Conservation (phyloP, 2,888 invertebrate genomes). For the Gerris lacustris region DNA sequence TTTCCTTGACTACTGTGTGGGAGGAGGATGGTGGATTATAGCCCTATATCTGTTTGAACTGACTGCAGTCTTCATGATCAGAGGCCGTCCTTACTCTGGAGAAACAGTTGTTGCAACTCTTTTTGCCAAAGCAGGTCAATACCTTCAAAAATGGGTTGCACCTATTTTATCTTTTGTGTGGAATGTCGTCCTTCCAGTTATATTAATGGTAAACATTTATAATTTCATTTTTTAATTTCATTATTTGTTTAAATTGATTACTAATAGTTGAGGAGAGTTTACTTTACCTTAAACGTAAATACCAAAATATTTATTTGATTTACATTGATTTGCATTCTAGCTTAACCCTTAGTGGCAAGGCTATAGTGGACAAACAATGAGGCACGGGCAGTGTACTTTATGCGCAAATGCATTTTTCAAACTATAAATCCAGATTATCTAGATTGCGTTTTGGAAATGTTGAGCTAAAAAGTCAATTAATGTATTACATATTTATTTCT, state of each 20-base stretch:
- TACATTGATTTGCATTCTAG: slow-evolving; percentile 12
- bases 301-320: slow-evolving; percentile 23
- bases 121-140: slow-evolving; percentile 38
- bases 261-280: neutral
- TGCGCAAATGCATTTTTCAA: too few species aligned
- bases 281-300: neutral
- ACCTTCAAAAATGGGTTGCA: slow-evolving; percentile 47
- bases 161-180: slow-evolving; percentile 69
- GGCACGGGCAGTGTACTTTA: too few species aligned
- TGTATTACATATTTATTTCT: too few species aligned
- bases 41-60: slow-evolving; percentile 62
- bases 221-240: neutral
- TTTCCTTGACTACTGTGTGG: slow-evolving; percentile 70
- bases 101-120: slow-evolving; percentile 54
- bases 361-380: too few species aligned
- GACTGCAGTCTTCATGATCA: slow-evolving; percentile 71
- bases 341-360: too few species aligned
- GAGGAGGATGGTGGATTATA: slow-evolving; percentile 79
- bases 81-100: slow-evolving; percentile 75
- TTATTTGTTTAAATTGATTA: too few species aligned
- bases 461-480: too few species aligned
- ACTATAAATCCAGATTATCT: too few species aligned
- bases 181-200: slow-evolving; percentile 75
- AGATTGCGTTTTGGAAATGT: too few species aligned
- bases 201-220: slow-evolving; percentile 52